These are phyloP conservation scores for Lasius fuliginosus DNA, from an alignment of 2,888 invertebrate species.

Conservation along the genomic window DNA sequence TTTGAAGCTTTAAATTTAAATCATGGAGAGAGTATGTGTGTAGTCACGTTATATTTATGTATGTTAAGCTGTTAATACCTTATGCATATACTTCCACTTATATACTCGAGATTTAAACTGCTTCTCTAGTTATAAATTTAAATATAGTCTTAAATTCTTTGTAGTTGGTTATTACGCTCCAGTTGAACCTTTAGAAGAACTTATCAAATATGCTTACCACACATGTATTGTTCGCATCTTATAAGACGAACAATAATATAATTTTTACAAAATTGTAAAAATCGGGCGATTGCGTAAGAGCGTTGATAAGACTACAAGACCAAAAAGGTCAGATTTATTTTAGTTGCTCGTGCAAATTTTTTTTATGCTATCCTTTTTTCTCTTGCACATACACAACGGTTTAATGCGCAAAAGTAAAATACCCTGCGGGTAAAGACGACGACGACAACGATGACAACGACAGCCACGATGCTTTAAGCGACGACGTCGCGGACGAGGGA, in stretches of 20 bases:
- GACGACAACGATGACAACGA: conserved; percentile 21
- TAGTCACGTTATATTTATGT: conserved; percentile 42
- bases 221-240: background rate
- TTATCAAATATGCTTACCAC: background rate
- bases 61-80: conserved; percentile 32
- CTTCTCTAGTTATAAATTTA: conserved; percentile 47
- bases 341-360: conserved; percentile 15
- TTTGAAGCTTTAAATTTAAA: conserved; percentile 15
- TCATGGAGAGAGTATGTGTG: background rate
- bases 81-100: conserved; percentile 24
- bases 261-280: conserved; percentile 12
- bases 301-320: background rate
- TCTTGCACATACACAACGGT: conserved; percentile 18
- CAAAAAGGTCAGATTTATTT: background rate
- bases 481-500: conserved; percentile 56
- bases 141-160: conserved; percentile 28
- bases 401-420: conserved; percentile 60
- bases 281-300: background rate
- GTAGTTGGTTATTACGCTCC: background rate
- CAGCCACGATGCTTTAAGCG: conserved; percentile 50
- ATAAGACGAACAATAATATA: background rate
- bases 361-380: background rate
- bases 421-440: conserved; percentile 37
- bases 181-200: conserved; percentile 9
- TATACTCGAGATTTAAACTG: conserved; percentile 29